phyloP scores from a whole-genome alignment of 1,140 invertebrate species.

The Melanaphis sacchari region DNA sequence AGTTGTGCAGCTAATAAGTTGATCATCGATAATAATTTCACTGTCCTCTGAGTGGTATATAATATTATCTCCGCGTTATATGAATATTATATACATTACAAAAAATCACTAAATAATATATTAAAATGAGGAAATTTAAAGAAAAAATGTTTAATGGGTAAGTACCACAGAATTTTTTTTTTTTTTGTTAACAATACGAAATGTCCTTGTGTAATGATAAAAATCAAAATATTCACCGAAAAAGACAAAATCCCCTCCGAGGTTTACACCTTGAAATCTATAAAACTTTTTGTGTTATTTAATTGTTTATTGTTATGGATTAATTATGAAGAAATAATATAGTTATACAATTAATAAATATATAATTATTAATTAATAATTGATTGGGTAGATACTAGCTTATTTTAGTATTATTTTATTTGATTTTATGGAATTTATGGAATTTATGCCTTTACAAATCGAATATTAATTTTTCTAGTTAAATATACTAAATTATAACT shows the following conservation, averaged over 20 bases:
- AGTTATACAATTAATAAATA: neutral
- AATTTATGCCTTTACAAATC: neutral
- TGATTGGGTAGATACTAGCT: neutral
- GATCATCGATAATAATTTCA: neutral
- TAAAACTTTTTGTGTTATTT: neutral
- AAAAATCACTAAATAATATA: neutral
- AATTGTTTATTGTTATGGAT: neutral
- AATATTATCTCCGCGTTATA: neutral
- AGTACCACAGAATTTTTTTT: neutral
- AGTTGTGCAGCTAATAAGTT: neutral
- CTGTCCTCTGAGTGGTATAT: neutral
- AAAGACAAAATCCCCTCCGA: neutral
- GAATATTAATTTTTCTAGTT: neutral
- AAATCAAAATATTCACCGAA: constrained; percentile 12
- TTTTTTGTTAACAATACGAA: neutral
- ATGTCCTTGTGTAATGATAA: constrained; percentile 13
- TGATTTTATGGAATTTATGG: neutral
- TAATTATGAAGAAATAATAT: neutral
- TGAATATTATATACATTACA: neutral
- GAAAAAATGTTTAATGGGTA: too few species aligned
- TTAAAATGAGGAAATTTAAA: neutral
- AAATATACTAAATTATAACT: neutral
- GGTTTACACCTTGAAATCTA: neutral
- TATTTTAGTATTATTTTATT: neutral
- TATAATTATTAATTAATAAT: neutral